Conservation (phyloP, 2,113 vertebrate genomes). For the Catagonus wagneri region DNA sequence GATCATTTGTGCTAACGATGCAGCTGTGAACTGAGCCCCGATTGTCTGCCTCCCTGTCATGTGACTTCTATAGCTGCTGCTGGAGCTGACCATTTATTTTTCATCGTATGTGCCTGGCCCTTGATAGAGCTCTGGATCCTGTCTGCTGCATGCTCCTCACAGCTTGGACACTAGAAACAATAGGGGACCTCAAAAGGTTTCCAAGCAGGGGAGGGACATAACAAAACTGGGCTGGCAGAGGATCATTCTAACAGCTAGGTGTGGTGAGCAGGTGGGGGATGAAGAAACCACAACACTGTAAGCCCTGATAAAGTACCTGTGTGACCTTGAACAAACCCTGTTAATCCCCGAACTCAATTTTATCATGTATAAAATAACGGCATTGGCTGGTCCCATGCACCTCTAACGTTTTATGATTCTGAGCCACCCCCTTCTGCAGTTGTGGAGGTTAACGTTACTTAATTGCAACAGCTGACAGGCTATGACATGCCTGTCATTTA, state of each 20-base stretch:
- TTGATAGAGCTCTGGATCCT: not conserved
- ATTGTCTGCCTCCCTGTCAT: not conserved
- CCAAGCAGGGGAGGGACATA: not conserved
- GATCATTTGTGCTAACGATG: not conserved
- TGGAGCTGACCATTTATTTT: conserved; percentile 37
- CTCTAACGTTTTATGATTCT: not conserved
- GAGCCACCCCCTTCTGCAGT: not conserved
- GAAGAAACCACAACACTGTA: not conserved
- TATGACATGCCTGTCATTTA: not conserved
- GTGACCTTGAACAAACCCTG: not conserved
- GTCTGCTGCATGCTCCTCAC: not conserved
- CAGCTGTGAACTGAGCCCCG: not conserved
- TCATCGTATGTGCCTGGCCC: not conserved
- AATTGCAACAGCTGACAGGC: conserved; percentile 51
- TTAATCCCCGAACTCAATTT: conserved; percentile 5
- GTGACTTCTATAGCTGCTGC: not conserved
- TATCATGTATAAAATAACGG: conserved; percentile 4
- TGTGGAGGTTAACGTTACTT: not conserved
- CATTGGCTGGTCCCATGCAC: not conserved
- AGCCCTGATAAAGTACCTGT: not conserved
- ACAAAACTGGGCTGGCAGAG: not conserved
- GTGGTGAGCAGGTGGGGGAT: not conserved
- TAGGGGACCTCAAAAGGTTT: conserved; percentile 1
- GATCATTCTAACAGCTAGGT: not conserved
- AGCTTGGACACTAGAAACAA: conserved; percentile 10